Base-by-base conservation (phyloP, 2,888 invertebrate species). In the Myopa tessellatipennis region DNA sequence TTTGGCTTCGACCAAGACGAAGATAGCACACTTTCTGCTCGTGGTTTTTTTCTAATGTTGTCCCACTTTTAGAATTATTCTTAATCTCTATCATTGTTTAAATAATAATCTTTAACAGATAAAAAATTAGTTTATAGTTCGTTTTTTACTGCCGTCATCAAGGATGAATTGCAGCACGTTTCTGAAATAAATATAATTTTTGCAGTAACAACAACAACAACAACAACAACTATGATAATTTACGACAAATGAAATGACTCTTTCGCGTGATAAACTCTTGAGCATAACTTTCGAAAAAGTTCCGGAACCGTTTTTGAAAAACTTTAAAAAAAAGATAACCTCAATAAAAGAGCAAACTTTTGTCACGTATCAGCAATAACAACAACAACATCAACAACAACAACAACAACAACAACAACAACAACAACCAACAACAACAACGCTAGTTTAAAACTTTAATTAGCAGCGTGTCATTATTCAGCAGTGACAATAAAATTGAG, bases 401-500 rank as follows among this genome's bases (percentile, higher is more conserved):
- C 14, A 7, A 34, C 26, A 70, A 70, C 26, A 18, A 4, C 61
- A 36, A n/a, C n/a, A n/a, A n/a, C n/a, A n/a, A 26, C 50, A 34
- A 26, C 26, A 70, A 70, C 26, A n/a, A 4, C 61, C 4, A 70
- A 70, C 8, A 52, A 70, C 70, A 7, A 16, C 69, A 52, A 26
- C 14, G 34, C 58, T n/a, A 12, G 36, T 10, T 7, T 58, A 58
- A 36, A 58, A 58, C 68, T 38, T 68, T 75, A 69, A 60, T 65
- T 58, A 55, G n/a, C 67, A 45, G 18, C 26, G 26, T 58, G 68
- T 74, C 74, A 74, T 60, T 73, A 40, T 73, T 18, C 26, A 12
- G 38, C 16, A 50, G 36, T 60, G 60, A 68, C 75, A 68, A 75
- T 75, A 75, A 75, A 60, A 69, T 75, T 74, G 67, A 74, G 74